Percentiles rank a stretch among this genome's conserved stretches.
phyloP scores from a whole-genome alignment of 2,797 vertebrate species.

The Crotalus adamanteus region DNA sequence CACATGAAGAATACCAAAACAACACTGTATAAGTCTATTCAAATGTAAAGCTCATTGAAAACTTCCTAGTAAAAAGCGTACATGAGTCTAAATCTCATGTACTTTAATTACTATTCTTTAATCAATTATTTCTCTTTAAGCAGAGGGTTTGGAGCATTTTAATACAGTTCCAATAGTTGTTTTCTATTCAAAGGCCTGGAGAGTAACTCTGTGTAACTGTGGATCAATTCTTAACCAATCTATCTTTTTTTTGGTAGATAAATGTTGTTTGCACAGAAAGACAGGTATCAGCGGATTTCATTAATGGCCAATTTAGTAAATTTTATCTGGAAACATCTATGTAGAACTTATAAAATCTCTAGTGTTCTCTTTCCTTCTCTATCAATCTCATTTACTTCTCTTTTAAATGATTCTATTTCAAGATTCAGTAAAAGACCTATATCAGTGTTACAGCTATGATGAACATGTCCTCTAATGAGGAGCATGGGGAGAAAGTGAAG shows the following conservation, averaged over 20 bases:
- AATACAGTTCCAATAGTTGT: neutral
- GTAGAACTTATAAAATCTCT: neutral
- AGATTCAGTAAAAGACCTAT: constrained; percentile 16
- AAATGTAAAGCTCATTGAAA: neutral
- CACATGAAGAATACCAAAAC: neutral
- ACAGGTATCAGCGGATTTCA: neutral
- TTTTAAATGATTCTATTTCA: neutral
- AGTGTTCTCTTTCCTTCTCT: neutral
- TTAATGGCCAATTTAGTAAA: neutral
- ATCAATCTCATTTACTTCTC: neutral
- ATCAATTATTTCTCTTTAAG: neutral
- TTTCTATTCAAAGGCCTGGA: neutral
- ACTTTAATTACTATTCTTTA: neutral
- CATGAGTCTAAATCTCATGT: neutral
- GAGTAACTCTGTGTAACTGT: neutral
- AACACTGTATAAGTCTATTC: neutral
- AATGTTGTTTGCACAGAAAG: neutral
- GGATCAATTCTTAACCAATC: neutral
- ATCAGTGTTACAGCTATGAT: neutral
- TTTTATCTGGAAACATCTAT: neutral
- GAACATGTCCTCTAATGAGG: neutral
- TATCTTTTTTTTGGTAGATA: neutral
- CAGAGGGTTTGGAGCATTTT: neutral
- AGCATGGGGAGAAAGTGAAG: neutral
- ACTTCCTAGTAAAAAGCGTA: neutral